These are phyloP conservation scores for Vulpes vulpes DNA, from an alignment of 2,113 vertebrate species.

Conservation along the genomic window DNA sequence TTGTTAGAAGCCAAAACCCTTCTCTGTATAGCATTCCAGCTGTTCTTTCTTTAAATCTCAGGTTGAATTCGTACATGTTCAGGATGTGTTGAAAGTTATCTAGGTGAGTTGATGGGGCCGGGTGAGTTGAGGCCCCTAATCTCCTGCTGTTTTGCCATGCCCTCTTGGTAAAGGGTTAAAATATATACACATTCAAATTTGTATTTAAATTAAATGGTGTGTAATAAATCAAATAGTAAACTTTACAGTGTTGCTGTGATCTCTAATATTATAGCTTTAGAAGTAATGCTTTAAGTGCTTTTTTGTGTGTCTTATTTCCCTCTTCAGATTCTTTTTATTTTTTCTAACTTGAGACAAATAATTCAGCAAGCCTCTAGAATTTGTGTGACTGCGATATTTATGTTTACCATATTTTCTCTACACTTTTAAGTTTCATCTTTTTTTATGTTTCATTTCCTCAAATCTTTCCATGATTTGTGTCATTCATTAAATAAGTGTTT, in stretches of 20 bases:
- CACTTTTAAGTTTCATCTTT: neutral
- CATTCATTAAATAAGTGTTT: slow-evolving; percentile 3
- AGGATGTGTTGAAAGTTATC: too few species aligned
- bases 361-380: neutral
- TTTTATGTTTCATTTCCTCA: neutral
- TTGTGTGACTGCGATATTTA: neutral
- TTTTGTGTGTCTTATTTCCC: neutral
- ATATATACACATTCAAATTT: neutral
- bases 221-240: neutral
- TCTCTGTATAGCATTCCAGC: too few species aligned
- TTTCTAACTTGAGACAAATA: slow-evolving; percentile 30
- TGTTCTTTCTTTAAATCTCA: too few species aligned
- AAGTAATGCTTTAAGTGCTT: neutral
- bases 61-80: too few species aligned
- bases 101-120: too few species aligned
- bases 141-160: too few species aligned
- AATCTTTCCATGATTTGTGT: neutral
- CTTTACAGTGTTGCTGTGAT: neutral
- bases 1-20: too few species aligned
- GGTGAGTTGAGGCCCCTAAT: too few species aligned
- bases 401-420: neutral
- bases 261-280: neutral
- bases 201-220: neutral
- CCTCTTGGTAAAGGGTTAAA: neutral
- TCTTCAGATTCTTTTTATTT: slow-evolving; percentile 27